These are phyloP conservation scores for Euleptes europaea DNA, from an alignment of 2,113 vertebrate genomes.

Conservation along the genomic window DNA sequence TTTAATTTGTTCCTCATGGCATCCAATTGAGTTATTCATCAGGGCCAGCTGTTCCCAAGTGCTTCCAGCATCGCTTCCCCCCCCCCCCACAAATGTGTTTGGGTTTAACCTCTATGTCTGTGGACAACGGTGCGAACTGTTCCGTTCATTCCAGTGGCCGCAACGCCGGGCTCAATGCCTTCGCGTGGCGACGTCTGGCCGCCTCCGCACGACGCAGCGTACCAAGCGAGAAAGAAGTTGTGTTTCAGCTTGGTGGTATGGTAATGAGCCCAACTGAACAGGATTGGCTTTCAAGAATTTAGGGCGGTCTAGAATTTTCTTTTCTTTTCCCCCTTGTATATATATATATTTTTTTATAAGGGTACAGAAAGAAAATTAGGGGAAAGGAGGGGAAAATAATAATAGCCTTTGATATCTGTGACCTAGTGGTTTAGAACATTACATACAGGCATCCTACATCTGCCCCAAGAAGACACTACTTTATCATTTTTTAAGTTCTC, in stretches of 20 bases:
- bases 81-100: constrained; percentile 70
- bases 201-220: constrained; percentile 59
- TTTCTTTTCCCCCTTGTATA: too few relatives aligned
- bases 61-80: constrained; percentile 78
- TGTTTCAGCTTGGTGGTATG: constrained; percentile 67
- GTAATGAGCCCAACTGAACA: constrained; percentile 70
- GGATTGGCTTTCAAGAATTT: constrained; percentile 62
- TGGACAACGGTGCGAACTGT: constrained; percentile 78
- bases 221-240: constrained; percentile 55
- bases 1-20: constrained; percentile 88
- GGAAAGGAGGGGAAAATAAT: too few relatives aligned
- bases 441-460: too few relatives aligned
- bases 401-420: too few relatives aligned
- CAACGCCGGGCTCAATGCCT: constrained; percentile 64
- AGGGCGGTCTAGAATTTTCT: constrained; percentile 58
- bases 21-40: constrained; percentile 85
- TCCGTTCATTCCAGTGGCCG: constrained; percentile 77
- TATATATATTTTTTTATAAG: too few relatives aligned
- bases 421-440: too few relatives aligned
- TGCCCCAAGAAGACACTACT: too few relatives aligned
- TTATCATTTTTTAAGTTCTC: too few relatives aligned
- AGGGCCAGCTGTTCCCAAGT: constrained; percentile 84
- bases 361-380: too few relatives aligned
- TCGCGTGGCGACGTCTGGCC: constrained; percentile 60
- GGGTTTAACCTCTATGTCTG: constrained; percentile 83